Base-by-base conservation (phyloP, 2,113 vertebrate genomes). In the Mormoops blainvillei region DNA sequence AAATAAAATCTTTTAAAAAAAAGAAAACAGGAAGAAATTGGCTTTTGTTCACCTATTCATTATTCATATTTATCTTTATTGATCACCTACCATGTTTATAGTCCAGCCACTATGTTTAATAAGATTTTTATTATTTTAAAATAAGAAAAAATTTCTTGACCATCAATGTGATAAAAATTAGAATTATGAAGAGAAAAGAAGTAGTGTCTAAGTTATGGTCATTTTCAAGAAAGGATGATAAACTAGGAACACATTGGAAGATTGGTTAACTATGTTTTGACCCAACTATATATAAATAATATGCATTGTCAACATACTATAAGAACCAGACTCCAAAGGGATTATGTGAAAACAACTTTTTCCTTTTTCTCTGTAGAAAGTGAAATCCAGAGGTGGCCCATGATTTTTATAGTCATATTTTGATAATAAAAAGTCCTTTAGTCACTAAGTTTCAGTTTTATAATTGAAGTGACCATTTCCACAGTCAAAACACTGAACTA, bases 321-420 rank as follows among this genome's bases (percentile, higher is more conserved):
- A 88, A 67, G 10, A 89, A 1, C 9, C 89, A 58, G 48, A 82
- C 31, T 84, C 13, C 36, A 76, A 8, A 85, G 48, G 36, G 16
- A 77, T 50, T 77, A 91, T 89, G 31, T 85, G 56, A 81, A 95
- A 92, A 2, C 36, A 48, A 11, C 3, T 24, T 78, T 83, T 56
- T 63, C 26, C 15, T 68, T 96, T 86, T 24, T 19, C 20, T 94
- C 18, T 76, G 24, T 54, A 16, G 76, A 81, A 70, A 48, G 65
- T 87, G 33, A 95, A 91, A 84, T 80, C 52, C 58, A 82, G 43
- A 41, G 7, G 8, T 54, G 3, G 22, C 77, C 19, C 43, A 68
- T 93, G 38, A 81, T 48, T 93, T 94, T 88, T 87, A 91, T 93
- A 73, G n/a, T 90, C 43, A 88, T 12, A 76, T 85, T 95, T 38